Base-by-base conservation (phyloP, 2,113 vertebrate genomes). In the Syngnathus typhle region DNA sequence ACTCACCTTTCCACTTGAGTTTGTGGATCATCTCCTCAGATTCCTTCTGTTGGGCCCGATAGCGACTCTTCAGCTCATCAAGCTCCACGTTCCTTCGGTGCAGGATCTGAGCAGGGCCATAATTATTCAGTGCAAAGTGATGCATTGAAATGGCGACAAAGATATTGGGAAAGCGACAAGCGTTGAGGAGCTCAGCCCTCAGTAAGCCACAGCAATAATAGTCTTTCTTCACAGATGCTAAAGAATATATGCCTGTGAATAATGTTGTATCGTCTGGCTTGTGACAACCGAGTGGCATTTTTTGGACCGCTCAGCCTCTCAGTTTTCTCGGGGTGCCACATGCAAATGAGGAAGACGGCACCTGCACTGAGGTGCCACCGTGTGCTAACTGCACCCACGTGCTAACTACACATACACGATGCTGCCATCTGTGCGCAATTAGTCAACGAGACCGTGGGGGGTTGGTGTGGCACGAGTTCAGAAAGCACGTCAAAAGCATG, bases 1-100 rank as follows among this genome's bases (percentile, higher is more conserved):
- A 19, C 11, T 92, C 89, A 98, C 97, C 95, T 95, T 94, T 98
- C 79, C 89, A 95, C 89, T 98, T 94, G 82, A 98, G 91, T 68
- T 92, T 95, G 76, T 85, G 91, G 73, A 93, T 90, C 0, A 62
- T 88, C 27, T 98, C 94, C 49, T 98, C 95, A 0, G 84, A 85
- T 83, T 97, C 95, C 67, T 87, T 93, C 87, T 93, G 93, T 78
- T 95, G 97, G 68, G 62, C 88, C 73, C 86, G 86, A 72, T 94
- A 92, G 62, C 90, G 16, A 27, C 77, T 86, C 87, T 98, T 98
- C 82, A 95, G 67, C 76, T 92, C 91, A 39, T 98, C 95, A 66
- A 94, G 93, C 88, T 99, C 96, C 0, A 90, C 85, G 61, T 98
- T 98, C 84, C 98, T 98, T 75, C 95, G 90, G 75, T 94, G 91